These are phyloP conservation scores for Papilio glaucus DNA, from an alignment of 1,140 invertebrate species.

Conservation along the genomic window DNA sequence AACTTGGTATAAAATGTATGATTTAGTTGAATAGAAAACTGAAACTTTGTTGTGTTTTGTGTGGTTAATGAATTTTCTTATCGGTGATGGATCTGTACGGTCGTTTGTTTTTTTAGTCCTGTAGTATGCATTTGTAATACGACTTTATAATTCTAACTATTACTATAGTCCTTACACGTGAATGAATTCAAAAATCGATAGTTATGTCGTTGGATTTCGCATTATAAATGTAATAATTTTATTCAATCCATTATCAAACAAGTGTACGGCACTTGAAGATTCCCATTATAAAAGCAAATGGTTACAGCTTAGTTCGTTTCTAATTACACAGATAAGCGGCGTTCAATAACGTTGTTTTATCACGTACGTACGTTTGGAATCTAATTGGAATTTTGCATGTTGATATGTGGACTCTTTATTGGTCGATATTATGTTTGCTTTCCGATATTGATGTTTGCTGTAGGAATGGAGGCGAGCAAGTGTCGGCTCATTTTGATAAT, in stretches of 20 bases:
- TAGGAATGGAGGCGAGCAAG: slow-evolving; percentile 59
- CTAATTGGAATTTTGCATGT: slow-evolving; percentile 83
- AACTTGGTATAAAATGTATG: too few species aligned
- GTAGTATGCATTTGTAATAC: neutral
- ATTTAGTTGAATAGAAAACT: too few species aligned
- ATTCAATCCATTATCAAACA: slow-evolving; percentile 66
- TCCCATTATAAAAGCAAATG: slow-evolving; percentile 80
- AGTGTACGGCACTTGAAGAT: slow-evolving; percentile 67
- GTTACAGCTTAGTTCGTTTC: slow-evolving; percentile 80
- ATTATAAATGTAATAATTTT: slow-evolving; percentile 43
- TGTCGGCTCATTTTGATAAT: slow-evolving; percentile 50
- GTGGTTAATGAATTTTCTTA: slow-evolving; percentile 16
- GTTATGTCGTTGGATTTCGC: neutral
- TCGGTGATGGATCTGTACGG: neutral
- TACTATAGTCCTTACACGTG: neutral
- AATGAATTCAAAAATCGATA: slow-evolving; percentile 5
- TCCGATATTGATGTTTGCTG: slow-evolving; percentile 77
- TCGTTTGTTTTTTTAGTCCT: slow-evolving; percentile 10
- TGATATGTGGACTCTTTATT: slow-evolving; percentile 81
- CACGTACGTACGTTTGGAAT: slow-evolving; percentile 80
- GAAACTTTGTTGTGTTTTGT: neutral
- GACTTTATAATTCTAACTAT: neutral
- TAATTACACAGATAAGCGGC: slow-evolving; percentile 81
- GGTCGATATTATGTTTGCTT: slow-evolving; percentile 81
- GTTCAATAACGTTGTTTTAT: slow-evolving; percentile 80